Evolutionary conservation across 1,140 invertebrate species (phyloP), one percentile per base, ranked within the genome.

Genomic region (Drosophila yakuba): DNA sequence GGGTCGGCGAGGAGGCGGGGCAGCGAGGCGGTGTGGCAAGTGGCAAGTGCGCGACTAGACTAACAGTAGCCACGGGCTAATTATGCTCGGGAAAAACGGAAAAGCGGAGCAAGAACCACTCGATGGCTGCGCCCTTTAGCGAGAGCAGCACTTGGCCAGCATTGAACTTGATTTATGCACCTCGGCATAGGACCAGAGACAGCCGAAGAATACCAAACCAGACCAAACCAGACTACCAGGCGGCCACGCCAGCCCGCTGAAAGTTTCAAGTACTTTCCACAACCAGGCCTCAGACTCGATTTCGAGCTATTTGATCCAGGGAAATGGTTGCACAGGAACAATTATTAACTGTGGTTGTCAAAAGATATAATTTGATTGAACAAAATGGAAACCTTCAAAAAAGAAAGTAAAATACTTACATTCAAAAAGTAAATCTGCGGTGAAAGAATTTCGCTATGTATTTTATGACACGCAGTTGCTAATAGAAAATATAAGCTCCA

Each of bases 161-260:
- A 76, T 61, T 88, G 76, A 86, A 88, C 71, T 78, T 86, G 83
- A 86, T 86, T 86, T 86, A 86, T 89, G 79, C 52, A 10, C 51
- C 60, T 20, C 52, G 67, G 39, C 75, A 41, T 52, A 50, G 52
- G 43, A 71, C 44, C 36, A 36, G 47, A 45, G n/a, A 28, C 38
- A 48, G 4, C 15, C 38, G 12, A 6, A 11, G 28, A 61, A 32
- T 23, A 17, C 63, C 48, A 75, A 88, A 56, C 48, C 61, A 54
- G 39, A 17, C 17, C 17, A 17, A 17, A 17, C 17, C 72, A 89
- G 83, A 82, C 83, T 86, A 55, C 60, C 44, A 56, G 73, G 73
- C 74, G 63, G 52, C 74, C 36, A 10, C 55, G 36, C 35, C 15
- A 38, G 36, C 7, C 50, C 57, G 82, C 81, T 86, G 78, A 88